Evolutionary conservation across 2,888 invertebrate genomes (phyloP).

Genomic region (Lycocerus yunnanus): DNA sequence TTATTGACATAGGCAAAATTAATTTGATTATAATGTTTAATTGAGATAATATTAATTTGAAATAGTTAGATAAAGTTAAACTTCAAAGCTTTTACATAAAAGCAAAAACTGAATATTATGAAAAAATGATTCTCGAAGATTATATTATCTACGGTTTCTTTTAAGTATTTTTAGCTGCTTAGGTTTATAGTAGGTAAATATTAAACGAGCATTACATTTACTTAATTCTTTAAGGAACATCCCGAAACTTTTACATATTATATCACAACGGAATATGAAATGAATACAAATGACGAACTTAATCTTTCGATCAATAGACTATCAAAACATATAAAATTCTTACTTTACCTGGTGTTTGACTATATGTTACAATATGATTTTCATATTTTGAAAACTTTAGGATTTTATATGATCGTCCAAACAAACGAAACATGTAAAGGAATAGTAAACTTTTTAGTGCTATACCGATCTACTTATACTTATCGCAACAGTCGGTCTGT

Average conservation of each 20-base stretch:
- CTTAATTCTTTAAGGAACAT: background rate
- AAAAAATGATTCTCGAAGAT: background rate
- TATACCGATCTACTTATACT: conserved; percentile 44
- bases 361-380: conserved; percentile 22
- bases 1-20: background rate
- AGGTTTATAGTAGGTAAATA: background rate
- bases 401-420: conserved; percentile 23
- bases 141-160: no score
- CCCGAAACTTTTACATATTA: background rate
- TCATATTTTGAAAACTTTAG: conserved; percentile 18
- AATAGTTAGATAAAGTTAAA: background rate
- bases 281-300: background rate
- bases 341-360: background rate
- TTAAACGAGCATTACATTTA: background rate
- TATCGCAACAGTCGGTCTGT: conserved; percentile 45
- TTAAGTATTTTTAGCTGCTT: background rate
- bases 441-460: conserved; percentile 40
- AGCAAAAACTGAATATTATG: background rate
- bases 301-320: conserved; percentile 16
- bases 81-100: background rate
- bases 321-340: background rate
- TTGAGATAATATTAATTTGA: background rate
- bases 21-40: background rate
- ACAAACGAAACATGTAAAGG: conserved; percentile 36
- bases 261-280: background rate